phyloP scores from a whole-genome alignment of 1,140 invertebrate genomes.

The Drosophila nikananu region DNA sequence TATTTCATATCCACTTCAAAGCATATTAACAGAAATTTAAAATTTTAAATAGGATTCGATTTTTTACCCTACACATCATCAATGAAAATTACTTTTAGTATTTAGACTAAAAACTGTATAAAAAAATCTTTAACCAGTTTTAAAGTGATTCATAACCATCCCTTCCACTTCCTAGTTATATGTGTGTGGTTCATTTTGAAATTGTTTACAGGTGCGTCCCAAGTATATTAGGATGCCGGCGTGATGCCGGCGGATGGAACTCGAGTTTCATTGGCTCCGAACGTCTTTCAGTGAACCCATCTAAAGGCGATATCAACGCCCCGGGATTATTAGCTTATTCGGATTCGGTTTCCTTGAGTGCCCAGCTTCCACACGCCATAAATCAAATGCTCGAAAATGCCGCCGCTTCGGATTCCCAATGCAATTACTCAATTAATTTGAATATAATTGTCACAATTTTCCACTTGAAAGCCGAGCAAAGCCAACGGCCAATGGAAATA shows the following conservation, averaged over 20 bases:
- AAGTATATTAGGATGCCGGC: constrained; percentile 26
- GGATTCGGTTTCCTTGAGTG: constrained; percentile 45
- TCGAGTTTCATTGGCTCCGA: constrained; percentile 36
- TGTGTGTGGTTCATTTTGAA: not conserved
- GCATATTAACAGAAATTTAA: too few species aligned
- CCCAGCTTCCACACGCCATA: constrained; percentile 69
- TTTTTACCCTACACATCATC: too few species aligned
- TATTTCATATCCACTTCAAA: too few species aligned
- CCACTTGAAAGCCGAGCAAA: constrained; percentile 72
- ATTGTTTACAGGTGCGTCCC: constrained; percentile 25
- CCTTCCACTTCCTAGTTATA: not conserved
- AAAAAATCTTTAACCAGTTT: too few species aligned
- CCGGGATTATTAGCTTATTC: constrained; percentile 44
- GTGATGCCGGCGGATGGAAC: constrained; percentile 14
- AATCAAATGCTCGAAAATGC: constrained; percentile 71
- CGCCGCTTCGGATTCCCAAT: constrained; percentile 52
- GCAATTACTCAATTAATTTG: constrained; percentile 84
- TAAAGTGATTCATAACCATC: not conserved
- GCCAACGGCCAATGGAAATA: constrained; percentile 54
- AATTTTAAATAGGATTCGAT: too few species aligned
- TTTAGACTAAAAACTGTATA: too few species aligned
- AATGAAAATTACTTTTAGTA: too few species aligned
- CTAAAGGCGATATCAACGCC: constrained; percentile 29
- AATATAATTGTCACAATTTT: constrained; percentile 84
- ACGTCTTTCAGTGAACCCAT: constrained; percentile 26